phyloP scores from a whole-genome alignment of 2,113 vertebrate genomes.

The Reinhardtius hippoglossoides region DNA sequence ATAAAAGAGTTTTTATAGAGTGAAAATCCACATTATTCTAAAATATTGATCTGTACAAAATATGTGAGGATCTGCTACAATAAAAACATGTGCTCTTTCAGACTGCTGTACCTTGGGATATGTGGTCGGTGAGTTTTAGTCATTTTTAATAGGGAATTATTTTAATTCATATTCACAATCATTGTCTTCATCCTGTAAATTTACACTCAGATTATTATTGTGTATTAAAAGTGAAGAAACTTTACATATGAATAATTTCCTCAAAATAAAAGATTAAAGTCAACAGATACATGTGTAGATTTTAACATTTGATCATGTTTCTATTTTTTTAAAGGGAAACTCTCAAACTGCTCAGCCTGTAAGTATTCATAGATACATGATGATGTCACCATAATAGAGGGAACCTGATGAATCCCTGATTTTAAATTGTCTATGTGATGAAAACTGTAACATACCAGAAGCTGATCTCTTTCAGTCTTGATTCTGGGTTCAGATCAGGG shows the following conservation, averaged over 20 bases:
- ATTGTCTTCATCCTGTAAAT: too few relatives aligned
- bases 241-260: not conserved
- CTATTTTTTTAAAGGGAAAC: constrained; percentile 81
- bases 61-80: not conserved
- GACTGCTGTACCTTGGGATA: constrained; percentile 94
- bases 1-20: too few relatives aligned
- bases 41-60: not conserved
- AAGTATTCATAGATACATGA: constrained; percentile 76
- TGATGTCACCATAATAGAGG: not conserved
- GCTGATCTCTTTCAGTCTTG: too few relatives aligned
- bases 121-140: constrained; percentile 91
- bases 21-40: too few relatives aligned
- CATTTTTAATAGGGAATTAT: too few relatives aligned
- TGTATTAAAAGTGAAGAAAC: too few relatives aligned
- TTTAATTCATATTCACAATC: too few relatives aligned
- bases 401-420: not conserved
- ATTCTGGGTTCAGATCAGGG: too few relatives aligned
- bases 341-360: constrained; percentile 89
- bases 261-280: not conserved
- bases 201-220: too few relatives aligned
- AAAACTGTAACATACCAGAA: too few relatives aligned
- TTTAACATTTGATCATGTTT: not conserved
- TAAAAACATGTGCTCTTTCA: constrained; percentile 62
- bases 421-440: too few relatives aligned
- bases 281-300: not conserved